Conservation (phyloP, 2,113 vertebrate genomes). For the Corvus moneduloides region DNA sequence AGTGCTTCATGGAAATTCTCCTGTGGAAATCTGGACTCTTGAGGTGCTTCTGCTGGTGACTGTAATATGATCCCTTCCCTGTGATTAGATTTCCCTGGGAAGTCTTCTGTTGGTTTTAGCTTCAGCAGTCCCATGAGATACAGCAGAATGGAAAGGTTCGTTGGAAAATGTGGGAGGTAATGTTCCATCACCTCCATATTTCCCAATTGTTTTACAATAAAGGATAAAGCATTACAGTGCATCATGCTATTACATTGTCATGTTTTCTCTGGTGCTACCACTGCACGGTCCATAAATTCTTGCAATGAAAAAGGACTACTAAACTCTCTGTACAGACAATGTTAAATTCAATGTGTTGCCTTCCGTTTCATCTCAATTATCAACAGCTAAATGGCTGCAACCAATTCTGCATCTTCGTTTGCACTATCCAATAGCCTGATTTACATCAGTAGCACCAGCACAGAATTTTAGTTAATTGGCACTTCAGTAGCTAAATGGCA, state of each 20-base stretch:
- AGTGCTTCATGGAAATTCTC: neutral
- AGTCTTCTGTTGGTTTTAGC: neutral
- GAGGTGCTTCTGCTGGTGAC: neutral
- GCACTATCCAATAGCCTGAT: slow-evolving; percentile 46
- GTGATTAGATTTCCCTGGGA: neutral
- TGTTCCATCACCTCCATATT: slow-evolving; percentile 17
- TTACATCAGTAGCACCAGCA: slow-evolving; percentile 33
- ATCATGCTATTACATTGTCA: neutral
- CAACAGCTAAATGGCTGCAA: slow-evolving; percentile 43
- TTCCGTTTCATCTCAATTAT: slow-evolving; percentile 47
- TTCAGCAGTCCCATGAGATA: neutral
- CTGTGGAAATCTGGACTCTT: neutral
- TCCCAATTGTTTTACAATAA: slow-evolving; percentile 13
- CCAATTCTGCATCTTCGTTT: slow-evolving; percentile 38
- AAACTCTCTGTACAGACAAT: neutral
- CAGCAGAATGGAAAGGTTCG: neutral
- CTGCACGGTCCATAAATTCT: slow-evolving; percentile 60
- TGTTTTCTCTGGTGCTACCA: slow-evolving; percentile 47
- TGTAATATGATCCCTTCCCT: neutral
- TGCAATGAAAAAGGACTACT: neutral
- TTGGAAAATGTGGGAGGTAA: neutral
- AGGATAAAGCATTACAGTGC: neutral
- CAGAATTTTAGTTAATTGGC: slow-evolving; percentile 55
- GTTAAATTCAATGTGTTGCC: slow-evolving; percentile 18
- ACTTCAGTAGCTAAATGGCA: slow-evolving; percentile 31